phyloP scores from a whole-genome alignment of 2,888 invertebrate genomes.

The Merodon equestris region DNA sequence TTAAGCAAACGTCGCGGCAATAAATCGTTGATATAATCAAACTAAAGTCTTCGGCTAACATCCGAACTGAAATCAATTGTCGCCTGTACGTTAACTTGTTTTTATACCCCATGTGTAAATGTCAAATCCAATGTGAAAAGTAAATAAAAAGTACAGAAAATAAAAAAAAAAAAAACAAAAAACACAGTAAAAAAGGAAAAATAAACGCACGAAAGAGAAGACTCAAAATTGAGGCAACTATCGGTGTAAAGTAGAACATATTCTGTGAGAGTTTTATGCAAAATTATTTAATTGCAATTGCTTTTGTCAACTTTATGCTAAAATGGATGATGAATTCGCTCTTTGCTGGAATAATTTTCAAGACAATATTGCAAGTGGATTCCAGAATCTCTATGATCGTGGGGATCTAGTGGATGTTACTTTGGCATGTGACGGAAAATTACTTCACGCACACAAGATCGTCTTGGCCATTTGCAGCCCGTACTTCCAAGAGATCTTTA shows the following conservation, averaged over 20 bases:
- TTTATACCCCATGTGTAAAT: slow-evolving; percentile 46
- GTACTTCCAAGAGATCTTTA: slow-evolving; percentile 80
- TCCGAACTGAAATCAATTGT: slow-evolving; percentile 15
- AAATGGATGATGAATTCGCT: slow-evolving; percentile 79
- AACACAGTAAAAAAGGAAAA: slow-evolving; percentile 19
- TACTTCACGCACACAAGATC: slow-evolving; percentile 80
- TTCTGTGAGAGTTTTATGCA: slow-evolving; percentile 6
- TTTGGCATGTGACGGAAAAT: slow-evolving; percentile 80
- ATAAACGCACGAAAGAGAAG: slow-evolving; percentile 44
- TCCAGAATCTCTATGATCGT: slow-evolving; percentile 78
- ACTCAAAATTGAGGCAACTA: background rate
- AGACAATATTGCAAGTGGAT: slow-evolving; percentile 79
- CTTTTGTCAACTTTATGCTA: slow-evolving; percentile 21
- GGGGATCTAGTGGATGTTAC: slow-evolving; percentile 80
- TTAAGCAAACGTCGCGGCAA: slow-evolving; percentile 46
- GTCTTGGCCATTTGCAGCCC: slow-evolving; percentile 80
- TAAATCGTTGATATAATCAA: slow-evolving; percentile 6
- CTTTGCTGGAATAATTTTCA: slow-evolving; percentile 80
- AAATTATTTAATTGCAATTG: slow-evolving; percentile 23
- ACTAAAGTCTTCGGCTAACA: background rate
- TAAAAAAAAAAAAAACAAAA: slow-evolving; percentile 35
- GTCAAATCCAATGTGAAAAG: slow-evolving; percentile 64
- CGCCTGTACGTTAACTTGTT: slow-evolving; percentile 20
- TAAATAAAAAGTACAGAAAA: slow-evolving; percentile 44
- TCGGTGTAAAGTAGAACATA: slow-evolving; percentile 31